A percentile compares a stretch with the other conserved stretches of the same genome.
phyloP scores from a whole-genome alignment of 2,797 vertebrate genomes.

The Sarcophilus harrisii region DNA sequence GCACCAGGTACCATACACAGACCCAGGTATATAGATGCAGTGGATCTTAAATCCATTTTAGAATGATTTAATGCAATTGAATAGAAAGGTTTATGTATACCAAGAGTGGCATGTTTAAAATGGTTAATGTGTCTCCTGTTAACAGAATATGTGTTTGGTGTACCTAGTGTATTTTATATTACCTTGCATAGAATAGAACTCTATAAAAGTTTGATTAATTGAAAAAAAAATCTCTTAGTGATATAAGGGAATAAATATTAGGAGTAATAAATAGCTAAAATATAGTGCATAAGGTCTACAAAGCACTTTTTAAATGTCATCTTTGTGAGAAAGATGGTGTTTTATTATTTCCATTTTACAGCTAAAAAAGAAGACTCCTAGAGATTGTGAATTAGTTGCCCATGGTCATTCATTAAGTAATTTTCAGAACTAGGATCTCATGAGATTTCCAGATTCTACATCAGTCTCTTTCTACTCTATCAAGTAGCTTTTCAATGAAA shows the following conservation, averaged over 20 bases:
- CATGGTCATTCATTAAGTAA: background rate
- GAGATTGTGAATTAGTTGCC: background rate
- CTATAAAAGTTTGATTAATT: background rate
- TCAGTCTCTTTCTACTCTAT: too few relatives aligned
- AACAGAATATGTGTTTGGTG: background rate
- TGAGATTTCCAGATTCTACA: too few relatives aligned
- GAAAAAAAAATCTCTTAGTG: conserved; percentile 10
- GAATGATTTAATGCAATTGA: background rate
- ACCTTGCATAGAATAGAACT: conserved; percentile 13
- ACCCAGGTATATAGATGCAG: background rate
- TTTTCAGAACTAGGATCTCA: background rate
- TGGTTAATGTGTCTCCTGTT: background rate
- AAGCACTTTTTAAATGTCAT: background rate
- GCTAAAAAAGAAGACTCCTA: background rate
- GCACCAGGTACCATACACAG: background rate
- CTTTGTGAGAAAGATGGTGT: background rate
- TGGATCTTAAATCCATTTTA: background rate
- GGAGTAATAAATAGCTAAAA: background rate
- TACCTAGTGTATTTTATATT: conserved; percentile 10
- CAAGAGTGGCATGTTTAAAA: background rate
- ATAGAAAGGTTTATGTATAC: background rate
- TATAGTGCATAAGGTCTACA: background rate
- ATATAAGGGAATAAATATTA: background rate
- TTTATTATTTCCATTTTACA: background rate
- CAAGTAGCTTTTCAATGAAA: background rate